Base-by-base conservation (phyloP, 1,140 invertebrate genomes). In the Hesperophylax magnus region DNA sequence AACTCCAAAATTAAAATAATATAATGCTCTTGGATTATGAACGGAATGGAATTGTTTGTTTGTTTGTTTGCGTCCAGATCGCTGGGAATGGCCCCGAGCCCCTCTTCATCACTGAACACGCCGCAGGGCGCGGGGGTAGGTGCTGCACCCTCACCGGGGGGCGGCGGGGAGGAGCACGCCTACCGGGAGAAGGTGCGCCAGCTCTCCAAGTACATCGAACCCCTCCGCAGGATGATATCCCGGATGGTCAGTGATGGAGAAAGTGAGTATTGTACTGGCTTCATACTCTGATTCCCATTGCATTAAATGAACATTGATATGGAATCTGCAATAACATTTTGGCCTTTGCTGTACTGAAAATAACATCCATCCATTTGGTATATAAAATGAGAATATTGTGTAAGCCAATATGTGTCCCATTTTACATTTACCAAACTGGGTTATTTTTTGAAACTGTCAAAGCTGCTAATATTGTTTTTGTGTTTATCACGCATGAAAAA, bases 101-200 rank as follows among this genome's bases (percentile, higher is more conserved):
- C 96, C 2, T 94, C 94, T 76, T 93, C 93, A 56, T 95, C 95
- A 0, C 89, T 97, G 8, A 96, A 97, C 87, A 97, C 95, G 34
- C 96, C 95, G 0, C 93, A 93, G 34, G 94, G 94, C 34, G 91
- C 92, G 2, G 90, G 90, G 22, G 92, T 93, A 1, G 90, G 90
- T 24, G 92, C 93, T 2, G 93, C 92, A 1, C 93, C 94, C 17
- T 95, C 94, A 88, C 94, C 94, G 0, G 91, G 94, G 88, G 1
- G 79, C 27, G 18, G 80, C 88, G 75, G 91, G 0, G 97, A 98
- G 85, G 97, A 98, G 85, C 95, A 96, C 71, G 94, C 94, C 0
- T 98, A 98, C 85, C 89, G 96, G 77, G 97, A 98, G 84, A 98
- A 98, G 90, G 94, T 98, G 54, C 92, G 96, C 39, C 96, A 98